phyloP scores from a whole-genome alignment of 2,888 invertebrate genomes.

The Zaprionus bogoriensis region DNA sequence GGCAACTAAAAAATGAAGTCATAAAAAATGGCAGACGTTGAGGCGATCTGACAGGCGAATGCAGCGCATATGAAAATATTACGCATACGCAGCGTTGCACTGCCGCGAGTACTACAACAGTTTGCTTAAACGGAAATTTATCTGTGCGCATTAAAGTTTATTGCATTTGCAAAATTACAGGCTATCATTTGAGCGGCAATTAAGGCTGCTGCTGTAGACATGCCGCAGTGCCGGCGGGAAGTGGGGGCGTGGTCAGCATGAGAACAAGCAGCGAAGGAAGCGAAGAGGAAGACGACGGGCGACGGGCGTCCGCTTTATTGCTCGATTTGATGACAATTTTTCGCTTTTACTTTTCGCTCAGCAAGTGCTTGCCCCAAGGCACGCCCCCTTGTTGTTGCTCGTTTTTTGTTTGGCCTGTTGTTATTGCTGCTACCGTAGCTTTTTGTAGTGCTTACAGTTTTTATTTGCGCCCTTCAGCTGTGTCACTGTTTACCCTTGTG shows the following conservation, averaged over 20 bases:
- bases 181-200: constrained; percentile 70
- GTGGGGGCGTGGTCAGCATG: constrained; percentile 41
- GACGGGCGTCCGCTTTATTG: constrained; percentile 54
- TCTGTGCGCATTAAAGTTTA: constrained; percentile 69
- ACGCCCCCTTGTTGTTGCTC: neutral
- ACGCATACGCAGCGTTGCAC: constrained; percentile 63
- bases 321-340: constrained; percentile 66
- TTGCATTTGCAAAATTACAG: constrained; percentile 62
- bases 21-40: constrained; percentile 63
- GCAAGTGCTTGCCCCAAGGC: constrained; percentile 10
- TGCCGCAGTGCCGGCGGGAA: too few relatives aligned
- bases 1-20: constrained; percentile 57
- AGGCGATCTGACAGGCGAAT: constrained; percentile 45
- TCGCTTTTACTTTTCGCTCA: constrained; percentile 33
- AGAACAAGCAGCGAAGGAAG: too few relatives aligned
- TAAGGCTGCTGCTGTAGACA: constrained; percentile 49
- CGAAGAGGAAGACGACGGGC: neutral
- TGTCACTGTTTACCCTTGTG: constrained; percentile 52
- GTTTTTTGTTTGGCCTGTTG: constrained; percentile 12
- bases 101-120: constrained; percentile 16
- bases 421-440: neutral
- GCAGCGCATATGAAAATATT: constrained; percentile 63
- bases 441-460: constrained; percentile 11
- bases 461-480: constrained; percentile 54
- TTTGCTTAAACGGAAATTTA: constrained; percentile 77